phyloP scores from a whole-genome alignment of 2,888 invertebrate genomes.

The Leptopilina drosophilae region DNA sequence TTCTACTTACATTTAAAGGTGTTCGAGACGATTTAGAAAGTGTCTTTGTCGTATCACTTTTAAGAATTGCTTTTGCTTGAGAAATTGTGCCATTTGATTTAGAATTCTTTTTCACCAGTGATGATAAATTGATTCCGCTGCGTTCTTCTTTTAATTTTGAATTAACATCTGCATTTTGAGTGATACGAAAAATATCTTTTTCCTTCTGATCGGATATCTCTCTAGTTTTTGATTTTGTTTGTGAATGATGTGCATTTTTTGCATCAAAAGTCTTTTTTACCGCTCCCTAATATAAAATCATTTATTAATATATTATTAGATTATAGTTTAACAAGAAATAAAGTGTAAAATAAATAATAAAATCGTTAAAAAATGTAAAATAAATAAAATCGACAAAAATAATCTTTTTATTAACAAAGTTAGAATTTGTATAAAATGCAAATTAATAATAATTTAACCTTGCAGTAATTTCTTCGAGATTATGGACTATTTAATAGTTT shows the following conservation, averaged over 20 bases:
- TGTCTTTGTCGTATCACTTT: conserved; percentile 23
- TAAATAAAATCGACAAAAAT: not conserved
- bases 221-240: conserved; percentile 47
- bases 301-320: not conserved
- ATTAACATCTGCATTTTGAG: conserved; percentile 28
- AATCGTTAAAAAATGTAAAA: not conserved
- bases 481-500: conserved; percentile 18
- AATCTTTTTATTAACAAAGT: not conserved
- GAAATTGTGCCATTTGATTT: conserved; percentile 36
- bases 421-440: not conserved
- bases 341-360: not conserved
- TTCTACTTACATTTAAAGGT: not conserved
- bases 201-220: conserved; percentile 25
- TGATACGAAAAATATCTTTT: not conserved
- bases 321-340: not conserved
- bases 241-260: conserved; percentile 42
- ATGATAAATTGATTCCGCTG: conserved; percentile 19
- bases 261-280: conserved; percentile 56
- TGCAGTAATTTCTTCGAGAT: conserved; percentile 2
- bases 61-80: conserved; percentile 39
- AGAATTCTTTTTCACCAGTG: conserved; percentile 33
- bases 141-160: conserved; percentile 24
- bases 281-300: conserved; percentile 54
- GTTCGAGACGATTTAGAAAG: not conserved
- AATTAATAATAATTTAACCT: not conserved